These are phyloP conservation scores for Carpatolechia fugitivella DNA, from an alignment of 2,888 invertebrate genomes.

Conservation along the genomic window DNA sequence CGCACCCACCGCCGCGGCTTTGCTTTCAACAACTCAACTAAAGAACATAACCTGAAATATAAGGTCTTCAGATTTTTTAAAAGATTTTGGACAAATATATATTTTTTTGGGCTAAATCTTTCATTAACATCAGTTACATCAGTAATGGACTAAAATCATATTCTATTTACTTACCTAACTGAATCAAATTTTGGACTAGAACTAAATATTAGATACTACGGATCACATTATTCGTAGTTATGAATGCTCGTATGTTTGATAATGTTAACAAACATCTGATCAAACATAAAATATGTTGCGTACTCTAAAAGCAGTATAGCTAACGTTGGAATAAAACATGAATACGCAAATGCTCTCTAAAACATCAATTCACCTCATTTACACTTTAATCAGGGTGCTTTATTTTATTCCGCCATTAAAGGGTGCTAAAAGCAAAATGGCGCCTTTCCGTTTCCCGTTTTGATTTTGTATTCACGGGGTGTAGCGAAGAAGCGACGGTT, in stretches of 20 bases:
- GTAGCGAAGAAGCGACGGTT: conserved; percentile 55
- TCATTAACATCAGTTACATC: too few relatives aligned
- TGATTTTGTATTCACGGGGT: conserved; percentile 69
- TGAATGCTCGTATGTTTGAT: background rate
- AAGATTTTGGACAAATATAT: too few relatives aligned
- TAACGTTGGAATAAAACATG: background rate
- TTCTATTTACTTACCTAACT: too few relatives aligned
- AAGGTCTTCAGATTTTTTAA: background rate
- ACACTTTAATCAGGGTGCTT: conserved; percentile 61
- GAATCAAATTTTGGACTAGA: too few relatives aligned
- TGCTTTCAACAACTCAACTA: conserved; percentile 21
- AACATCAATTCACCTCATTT: conserved; percentile 67
- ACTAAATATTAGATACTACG: too few relatives aligned
- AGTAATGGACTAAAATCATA: too few relatives aligned
- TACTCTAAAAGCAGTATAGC: background rate
- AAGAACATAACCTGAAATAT: background rate
- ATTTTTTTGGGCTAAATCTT: too few relatives aligned
- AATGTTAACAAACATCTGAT: background rate
- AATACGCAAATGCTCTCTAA: conserved; percentile 29
- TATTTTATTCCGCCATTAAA: conserved; percentile 65
- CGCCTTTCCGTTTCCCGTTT: conserved; percentile 50
- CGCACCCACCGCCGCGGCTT: conserved; percentile 42
- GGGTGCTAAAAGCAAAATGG: conserved; percentile 74
- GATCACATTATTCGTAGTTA: too few relatives aligned
- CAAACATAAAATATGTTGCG: background rate